These are phyloP conservation scores for Calidris pygmaea DNA, from an alignment of 2,113 vertebrate genomes.

Conservation along the genomic window DNA sequence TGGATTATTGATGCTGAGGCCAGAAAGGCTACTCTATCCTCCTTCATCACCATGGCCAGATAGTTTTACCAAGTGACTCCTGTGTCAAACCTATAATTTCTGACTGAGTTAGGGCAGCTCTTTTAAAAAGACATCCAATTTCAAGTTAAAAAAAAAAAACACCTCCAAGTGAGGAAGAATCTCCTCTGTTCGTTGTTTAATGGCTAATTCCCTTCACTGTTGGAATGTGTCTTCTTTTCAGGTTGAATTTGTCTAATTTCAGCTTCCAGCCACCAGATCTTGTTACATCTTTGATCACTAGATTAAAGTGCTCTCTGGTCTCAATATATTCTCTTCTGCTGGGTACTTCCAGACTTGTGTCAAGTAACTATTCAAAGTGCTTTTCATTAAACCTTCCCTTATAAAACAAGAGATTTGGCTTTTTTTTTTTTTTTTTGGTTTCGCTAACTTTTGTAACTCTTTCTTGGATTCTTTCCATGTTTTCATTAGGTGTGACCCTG, in stretches of 20 bases:
- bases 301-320: conserved; percentile 49
- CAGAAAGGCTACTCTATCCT: background rate
- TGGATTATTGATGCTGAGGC: background rate
- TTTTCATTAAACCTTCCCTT: conserved; percentile 14
- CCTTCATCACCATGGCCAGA: background rate
- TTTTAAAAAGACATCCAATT: background rate
- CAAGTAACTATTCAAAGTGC: conserved; percentile 18
- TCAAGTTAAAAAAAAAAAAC: background rate
- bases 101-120: background rate
- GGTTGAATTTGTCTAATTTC: conserved; percentile 48
- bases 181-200: background rate
- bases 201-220: background rate
- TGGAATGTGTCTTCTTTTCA: conserved; percentile 25
- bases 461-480: background rate
- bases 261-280: conserved; percentile 24
- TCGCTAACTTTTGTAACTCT: background rate
- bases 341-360: conserved; percentile 12
- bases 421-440: background rate
- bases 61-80: background rate
- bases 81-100: background rate
- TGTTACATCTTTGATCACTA: conserved; percentile 36
- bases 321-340: conserved; percentile 29
- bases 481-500: background rate
- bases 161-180: background rate
- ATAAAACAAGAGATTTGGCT: background rate